Conservation (phyloP, 1,140 invertebrate genomes). For the Drosophila fuyamai region DNA sequence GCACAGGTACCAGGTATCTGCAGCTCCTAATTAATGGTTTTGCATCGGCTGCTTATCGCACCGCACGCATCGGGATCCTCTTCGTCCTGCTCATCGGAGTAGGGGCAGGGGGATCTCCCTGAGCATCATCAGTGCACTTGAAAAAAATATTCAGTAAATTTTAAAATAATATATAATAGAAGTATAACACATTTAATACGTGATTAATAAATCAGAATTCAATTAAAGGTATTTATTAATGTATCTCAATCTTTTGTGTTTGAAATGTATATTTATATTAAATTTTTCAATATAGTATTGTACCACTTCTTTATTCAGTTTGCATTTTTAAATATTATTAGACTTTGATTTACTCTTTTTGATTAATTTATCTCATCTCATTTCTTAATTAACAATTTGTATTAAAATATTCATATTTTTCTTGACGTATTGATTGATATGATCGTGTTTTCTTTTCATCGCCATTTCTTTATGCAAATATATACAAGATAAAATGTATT, state of each 20-base stretch:
- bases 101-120: slow-evolving; percentile 8
- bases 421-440: background rate
- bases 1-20: slow-evolving; percentile 66
- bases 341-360: background rate
- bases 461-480: slow-evolving; percentile 14
- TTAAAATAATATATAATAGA: too few relatives aligned
- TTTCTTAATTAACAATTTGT: background rate
- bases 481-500: slow-evolving; percentile 9
- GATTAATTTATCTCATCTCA: background rate
- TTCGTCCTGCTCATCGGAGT: slow-evolving; percentile 17
- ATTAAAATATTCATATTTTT: background rate
- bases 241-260: too few relatives aligned
- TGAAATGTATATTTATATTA: too few relatives aligned
- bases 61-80: slow-evolving; percentile 75
- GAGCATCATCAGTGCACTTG: slow-evolving; percentile 15
- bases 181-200: too few relatives aligned
- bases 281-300: too few relatives aligned
- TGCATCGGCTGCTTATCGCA: slow-evolving; percentile 79
- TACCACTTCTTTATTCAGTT: too few relatives aligned
- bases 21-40: slow-evolving; percentile 81
- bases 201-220: too few relatives aligned
- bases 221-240: too few relatives aligned
- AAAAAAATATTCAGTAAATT: background rate
- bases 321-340: too few relatives aligned
- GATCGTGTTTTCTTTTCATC: background rate